Evolutionary conservation across 2,888 invertebrate genomes (phyloP).

Genomic region (Leptura quadrifasciata): DNA sequence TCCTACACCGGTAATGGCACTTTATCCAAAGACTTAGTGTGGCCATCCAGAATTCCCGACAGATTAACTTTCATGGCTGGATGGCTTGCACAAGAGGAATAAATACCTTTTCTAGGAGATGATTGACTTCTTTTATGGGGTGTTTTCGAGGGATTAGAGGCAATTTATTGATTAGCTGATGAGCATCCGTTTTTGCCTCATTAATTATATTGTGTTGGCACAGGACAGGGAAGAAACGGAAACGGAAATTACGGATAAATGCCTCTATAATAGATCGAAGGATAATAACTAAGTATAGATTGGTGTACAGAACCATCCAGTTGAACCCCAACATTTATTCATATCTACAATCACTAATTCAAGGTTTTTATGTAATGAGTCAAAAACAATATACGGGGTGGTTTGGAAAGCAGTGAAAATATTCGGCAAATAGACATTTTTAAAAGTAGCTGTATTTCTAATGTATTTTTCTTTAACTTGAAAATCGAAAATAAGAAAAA

Average conservation of each 20-base stretch:
- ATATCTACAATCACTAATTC: too few species aligned
- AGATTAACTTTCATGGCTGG: slow-evolving; percentile 40
- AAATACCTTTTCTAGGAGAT: slow-evolving; percentile 20
- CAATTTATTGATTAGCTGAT: slow-evolving; percentile 14
- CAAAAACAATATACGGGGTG: too few species aligned
- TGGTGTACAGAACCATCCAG: too few species aligned
- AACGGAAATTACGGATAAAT: not conserved
- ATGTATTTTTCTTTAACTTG: too few species aligned
- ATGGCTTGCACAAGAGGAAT: slow-evolving; percentile 20
- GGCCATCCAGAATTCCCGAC: slow-evolving; percentile 44
- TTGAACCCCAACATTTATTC: too few species aligned
- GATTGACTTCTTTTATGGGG: slow-evolving; percentile 1
- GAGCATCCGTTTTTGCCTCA: slow-evolving; percentile 1
- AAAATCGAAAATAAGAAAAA: too few species aligned
- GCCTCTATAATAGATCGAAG: not conserved
- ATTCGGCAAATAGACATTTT: too few species aligned
- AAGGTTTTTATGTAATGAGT: too few species aligned
- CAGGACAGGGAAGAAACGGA: not conserved
- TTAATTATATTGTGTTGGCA: slow-evolving; percentile 2
- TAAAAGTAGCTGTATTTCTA: too few species aligned
- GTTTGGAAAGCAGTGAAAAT: too few species aligned
- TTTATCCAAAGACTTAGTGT: slow-evolving; percentile 40
- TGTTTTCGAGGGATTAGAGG: slow-evolving; percentile 9
- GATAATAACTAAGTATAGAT: too few species aligned
- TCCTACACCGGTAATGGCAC: slow-evolving; percentile 54